These are phyloP conservation scores for Urosaurus nigricauda DNA, from an alignment of 2,797 vertebrate genomes.

Conservation along the genomic window DNA sequence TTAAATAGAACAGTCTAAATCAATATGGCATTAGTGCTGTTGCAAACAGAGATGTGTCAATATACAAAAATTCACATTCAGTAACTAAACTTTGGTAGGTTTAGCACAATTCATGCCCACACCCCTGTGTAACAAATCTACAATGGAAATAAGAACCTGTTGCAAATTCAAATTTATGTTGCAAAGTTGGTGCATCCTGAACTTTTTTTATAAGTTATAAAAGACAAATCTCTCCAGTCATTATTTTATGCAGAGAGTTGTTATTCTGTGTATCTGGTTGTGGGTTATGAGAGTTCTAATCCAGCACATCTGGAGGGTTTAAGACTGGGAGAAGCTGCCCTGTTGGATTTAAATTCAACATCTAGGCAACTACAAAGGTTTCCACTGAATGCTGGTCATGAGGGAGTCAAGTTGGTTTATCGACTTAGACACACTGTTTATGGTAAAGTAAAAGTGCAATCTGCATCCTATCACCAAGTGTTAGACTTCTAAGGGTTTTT, in stretches of 20 bases:
- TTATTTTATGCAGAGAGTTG: background rate
- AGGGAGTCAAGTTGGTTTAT: background rate
- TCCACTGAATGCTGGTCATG: background rate
- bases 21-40: background rate
- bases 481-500: background rate
- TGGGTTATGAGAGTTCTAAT: background rate
- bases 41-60: background rate
- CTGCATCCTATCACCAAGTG: too few relatives aligned
- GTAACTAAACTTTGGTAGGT: background rate
- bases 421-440: background rate
- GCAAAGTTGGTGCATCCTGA: too few relatives aligned
- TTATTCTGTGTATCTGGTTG: background rate
- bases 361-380: background rate
- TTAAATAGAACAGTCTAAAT: constrained; percentile 5
- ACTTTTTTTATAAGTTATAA: background rate
- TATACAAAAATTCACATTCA: background rate
- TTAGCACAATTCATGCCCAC: background rate
- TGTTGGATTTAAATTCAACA: background rate
- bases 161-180: too few relatives aligned
- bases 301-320: background rate
- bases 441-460: background rate
- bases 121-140: background rate
- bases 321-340: background rate
- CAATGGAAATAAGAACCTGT: background rate
- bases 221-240: background rate